Evolutionary conservation across 2,113 vertebrate species (phyloP).

Genomic region (Elanoides forficatus): DNA sequence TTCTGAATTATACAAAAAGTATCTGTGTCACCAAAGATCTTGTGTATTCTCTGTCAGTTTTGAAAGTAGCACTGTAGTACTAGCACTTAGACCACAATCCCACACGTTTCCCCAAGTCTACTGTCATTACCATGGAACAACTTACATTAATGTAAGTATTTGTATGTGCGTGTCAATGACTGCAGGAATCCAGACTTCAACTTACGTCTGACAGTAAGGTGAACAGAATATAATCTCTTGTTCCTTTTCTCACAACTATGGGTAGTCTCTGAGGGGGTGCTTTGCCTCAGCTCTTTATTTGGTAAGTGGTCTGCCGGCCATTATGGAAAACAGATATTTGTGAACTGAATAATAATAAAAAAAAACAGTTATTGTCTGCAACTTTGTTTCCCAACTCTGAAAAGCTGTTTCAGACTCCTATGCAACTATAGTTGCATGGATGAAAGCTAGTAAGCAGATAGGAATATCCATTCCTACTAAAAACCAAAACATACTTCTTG

Average conservation of each 20-base stretch:
- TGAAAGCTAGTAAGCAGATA: not conserved
- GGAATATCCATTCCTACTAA: not conserved
- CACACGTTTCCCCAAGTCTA: not conserved
- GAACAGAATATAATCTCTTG: not conserved
- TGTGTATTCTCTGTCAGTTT: not conserved
- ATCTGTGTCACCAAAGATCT: not conserved
- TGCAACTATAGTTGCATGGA: not conserved
- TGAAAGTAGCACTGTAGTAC: not conserved
- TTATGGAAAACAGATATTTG: not conserved
- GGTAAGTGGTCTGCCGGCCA: not conserved
- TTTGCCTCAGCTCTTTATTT: not conserved
- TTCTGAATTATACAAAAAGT: not conserved
- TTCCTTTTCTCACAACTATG: not conserved
- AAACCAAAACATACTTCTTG: not conserved
- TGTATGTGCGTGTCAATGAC: not conserved
- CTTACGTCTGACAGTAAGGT: not conserved
- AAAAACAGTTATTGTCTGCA: not conserved
- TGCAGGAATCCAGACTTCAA: not conserved
- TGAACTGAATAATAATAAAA: not conserved
- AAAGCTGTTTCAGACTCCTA: not conserved
- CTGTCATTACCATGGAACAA: not conserved
- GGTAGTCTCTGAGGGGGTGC: not conserved
- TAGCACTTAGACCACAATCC: too few species aligned
- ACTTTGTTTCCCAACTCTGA: not conserved
- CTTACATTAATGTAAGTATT: not conserved